Evolutionary conservation across 2,113 vertebrate species (phyloP).

Genomic region (Notiomystis cincta): DNA sequence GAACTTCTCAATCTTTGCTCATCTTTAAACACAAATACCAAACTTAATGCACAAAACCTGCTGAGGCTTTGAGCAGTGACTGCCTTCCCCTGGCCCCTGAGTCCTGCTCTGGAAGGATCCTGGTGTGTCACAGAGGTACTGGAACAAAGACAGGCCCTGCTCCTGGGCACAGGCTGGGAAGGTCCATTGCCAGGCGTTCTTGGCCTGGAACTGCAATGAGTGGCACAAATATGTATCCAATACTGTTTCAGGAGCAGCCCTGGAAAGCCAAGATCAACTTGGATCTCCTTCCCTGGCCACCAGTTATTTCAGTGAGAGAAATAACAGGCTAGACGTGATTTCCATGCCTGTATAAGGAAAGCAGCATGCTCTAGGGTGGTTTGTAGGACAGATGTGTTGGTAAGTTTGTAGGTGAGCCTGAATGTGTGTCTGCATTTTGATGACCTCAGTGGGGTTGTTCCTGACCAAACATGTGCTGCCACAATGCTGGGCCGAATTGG

Average conservation of each 20-base stretch:
- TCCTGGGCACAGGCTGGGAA: background rate
- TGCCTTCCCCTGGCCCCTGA: background rate
- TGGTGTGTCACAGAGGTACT: accelerated
- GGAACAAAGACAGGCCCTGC: background rate
- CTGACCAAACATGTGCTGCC: background rate
- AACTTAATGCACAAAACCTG: background rate
- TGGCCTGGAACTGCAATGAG: background rate
- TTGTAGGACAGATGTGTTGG: background rate
- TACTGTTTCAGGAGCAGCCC: background rate
- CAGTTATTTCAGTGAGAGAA: background rate
- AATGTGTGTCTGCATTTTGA: background rate
- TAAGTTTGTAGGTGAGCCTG: background rate
- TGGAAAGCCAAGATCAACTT: background rate
- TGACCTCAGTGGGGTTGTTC: background rate
- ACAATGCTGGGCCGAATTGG: background rate
- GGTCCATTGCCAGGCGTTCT: background rate
- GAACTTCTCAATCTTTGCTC: background rate
- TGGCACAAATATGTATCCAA: accelerated
- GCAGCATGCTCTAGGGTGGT: background rate
- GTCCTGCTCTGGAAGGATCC: background rate
- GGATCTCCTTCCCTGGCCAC: background rate
- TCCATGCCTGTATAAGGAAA: background rate
- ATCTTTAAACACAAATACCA: background rate
- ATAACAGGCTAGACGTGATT: background rate
- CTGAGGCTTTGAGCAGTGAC: background rate